phyloP scores from a whole-genome alignment of 64 coral and sea anemone species.

The Catalaphyllia jardinei region DNA sequence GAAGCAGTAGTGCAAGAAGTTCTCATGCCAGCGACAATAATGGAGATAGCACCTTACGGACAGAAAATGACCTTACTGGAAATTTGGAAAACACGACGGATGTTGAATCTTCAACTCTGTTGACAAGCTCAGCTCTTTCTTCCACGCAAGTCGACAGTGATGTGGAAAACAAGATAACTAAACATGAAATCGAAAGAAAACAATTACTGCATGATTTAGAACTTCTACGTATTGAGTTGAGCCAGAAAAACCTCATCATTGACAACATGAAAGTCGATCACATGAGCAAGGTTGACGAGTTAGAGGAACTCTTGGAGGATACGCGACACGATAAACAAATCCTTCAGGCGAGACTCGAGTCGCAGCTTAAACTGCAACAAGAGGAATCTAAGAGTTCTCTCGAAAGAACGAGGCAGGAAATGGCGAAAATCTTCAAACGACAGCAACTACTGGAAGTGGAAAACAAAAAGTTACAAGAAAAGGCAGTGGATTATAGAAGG shows the following conservation, averaged over 20 bases:
- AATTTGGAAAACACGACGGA: slow-evolving; percentile 71
- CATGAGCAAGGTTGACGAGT: slow-evolving; percentile 84
- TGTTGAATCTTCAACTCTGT: slow-evolving; percentile 85
- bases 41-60: slow-evolving; percentile 58
- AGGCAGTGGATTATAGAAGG: slow-evolving; percentile 71
- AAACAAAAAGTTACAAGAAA: slow-evolving; percentile 87
- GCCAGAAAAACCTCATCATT: slow-evolving; percentile 90
- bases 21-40: slow-evolving; percentile 20
- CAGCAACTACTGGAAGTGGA: slow-evolving; percentile 88
- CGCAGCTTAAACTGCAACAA: slow-evolving; percentile 89
- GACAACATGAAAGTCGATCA: slow-evolving; percentile 95
- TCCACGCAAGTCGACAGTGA: slow-evolving; percentile 82
- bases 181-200: slow-evolving; percentile 93
- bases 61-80: slow-evolving; percentile 59
- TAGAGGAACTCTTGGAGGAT: slow-evolving; percentile 89
- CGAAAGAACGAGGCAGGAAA: slow-evolving; percentile 82
- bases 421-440: slow-evolving; percentile 72
- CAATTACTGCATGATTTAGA: slow-evolving; percentile 94
- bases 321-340: slow-evolving; percentile 87
- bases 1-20: slow-evolving; percentile 7
- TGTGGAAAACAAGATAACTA: slow-evolving; percentile 78
- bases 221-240: slow-evolving; percentile 89
- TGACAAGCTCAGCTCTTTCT: slow-evolving; percentile 82
- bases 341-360: slow-evolving; percentile 88
- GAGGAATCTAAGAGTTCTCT: slow-evolving; percentile 81